These are phyloP conservation scores for Stegodyphus mimosarum DNA, from an alignment of 1,140 invertebrate species.

Conservation along the genomic window DNA sequence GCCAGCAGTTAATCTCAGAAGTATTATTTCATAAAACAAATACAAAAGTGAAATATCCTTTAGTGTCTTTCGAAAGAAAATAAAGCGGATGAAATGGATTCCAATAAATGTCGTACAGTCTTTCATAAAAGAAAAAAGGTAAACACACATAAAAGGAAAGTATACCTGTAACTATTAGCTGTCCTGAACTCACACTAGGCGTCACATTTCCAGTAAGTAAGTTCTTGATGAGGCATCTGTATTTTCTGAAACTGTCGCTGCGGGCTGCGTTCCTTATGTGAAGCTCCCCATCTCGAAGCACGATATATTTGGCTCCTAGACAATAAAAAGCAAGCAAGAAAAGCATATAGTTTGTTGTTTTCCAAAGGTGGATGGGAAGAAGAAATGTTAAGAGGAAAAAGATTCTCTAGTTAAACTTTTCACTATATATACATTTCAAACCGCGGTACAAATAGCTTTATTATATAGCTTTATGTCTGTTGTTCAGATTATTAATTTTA, in stretches of 20 bases:
- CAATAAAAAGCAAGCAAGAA: neutral
- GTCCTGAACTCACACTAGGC: slow-evolving; percentile 77
- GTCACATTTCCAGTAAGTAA: slow-evolving; percentile 79
- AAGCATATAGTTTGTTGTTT: too few species aligned
- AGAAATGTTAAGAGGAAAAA: too few species aligned
- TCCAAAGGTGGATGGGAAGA: too few species aligned
- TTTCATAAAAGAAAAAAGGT: neutral
- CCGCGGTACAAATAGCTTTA: too few species aligned
- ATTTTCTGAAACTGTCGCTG: slow-evolving; percentile 82
- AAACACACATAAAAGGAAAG: neutral
- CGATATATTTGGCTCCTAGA: slow-evolving; percentile 75
- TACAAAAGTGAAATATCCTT: neutral
- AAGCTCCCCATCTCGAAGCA: slow-evolving; percentile 77
- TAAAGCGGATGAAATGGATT: neutral
- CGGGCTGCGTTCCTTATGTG: slow-evolving; percentile 62
- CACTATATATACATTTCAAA: too few species aligned
- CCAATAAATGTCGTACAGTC: neutral
- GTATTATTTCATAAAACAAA: too few species aligned
- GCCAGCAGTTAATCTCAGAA: too few species aligned
- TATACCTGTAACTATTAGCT: slow-evolving; percentile 72
- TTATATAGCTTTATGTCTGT: too few species aligned
- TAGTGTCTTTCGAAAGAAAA: neutral
- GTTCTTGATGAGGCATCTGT: slow-evolving; percentile 86
- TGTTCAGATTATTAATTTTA: too few species aligned
- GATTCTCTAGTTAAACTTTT: too few species aligned